Conservation (phyloP, 2,113 vertebrate genomes). For the Pomatorhinus ruficollis region DNA sequence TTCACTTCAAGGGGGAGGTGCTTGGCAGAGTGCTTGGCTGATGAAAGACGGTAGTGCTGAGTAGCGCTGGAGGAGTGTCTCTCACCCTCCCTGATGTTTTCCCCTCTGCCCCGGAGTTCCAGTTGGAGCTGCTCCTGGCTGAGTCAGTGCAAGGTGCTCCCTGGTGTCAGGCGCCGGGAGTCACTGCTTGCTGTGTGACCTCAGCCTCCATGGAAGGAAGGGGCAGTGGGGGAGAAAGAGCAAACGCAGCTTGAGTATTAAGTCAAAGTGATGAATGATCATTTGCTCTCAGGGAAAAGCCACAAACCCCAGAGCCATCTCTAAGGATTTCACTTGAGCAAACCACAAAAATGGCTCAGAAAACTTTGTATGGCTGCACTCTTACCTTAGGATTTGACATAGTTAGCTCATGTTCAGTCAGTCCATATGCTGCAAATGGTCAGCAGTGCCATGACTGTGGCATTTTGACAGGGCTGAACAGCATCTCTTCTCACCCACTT, state of each 20-base stretch:
- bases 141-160: not conserved
- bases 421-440: not conserved
- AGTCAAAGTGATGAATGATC: not conserved
- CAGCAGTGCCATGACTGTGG: not conserved
- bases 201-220: not conserved
- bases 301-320: not conserved
- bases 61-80: not conserved
- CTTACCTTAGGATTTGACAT: not conserved
- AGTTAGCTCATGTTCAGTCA: not conserved
- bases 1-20: not conserved
- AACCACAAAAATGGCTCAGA: not conserved
- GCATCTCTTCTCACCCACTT: not conserved
- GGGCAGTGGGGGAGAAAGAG: not conserved
- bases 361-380: not conserved
- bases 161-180: not conserved
- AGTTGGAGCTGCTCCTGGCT: not conserved
- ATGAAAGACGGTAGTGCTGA: not conserved
- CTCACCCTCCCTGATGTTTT: not conserved
- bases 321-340: not conserved
- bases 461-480: not conserved
- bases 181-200: slow-evolving; percentile 3
- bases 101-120: not conserved
- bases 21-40: accelerated
- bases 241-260: not conserved
- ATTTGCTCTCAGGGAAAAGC: not conserved